phyloP scores from a whole-genome alignment of 1,140 invertebrate species.

The Drosophila tristis region DNA sequence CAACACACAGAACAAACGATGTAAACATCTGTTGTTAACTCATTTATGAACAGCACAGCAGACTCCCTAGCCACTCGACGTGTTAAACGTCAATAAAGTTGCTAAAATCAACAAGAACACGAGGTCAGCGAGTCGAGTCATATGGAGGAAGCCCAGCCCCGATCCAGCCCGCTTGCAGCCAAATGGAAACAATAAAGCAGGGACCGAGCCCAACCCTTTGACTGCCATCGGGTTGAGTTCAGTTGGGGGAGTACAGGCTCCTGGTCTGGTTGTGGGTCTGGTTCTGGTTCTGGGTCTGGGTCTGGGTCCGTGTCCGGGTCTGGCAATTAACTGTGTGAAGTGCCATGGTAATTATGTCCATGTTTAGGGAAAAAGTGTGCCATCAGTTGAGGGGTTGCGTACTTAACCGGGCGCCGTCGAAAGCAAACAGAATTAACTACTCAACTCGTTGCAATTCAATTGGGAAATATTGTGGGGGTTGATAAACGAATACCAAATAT shows the following conservation, averaged over 20 bases:
- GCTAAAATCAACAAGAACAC: conserved; percentile 73
- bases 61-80: conserved; percentile 39
- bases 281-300: not conserved
- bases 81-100: conserved; percentile 80
- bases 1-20: conserved; percentile 59
- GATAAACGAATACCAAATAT: conserved; percentile 14
- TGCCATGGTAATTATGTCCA: conserved; percentile 63
- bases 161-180: conserved; percentile 61
- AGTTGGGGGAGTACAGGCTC: conserved; percentile 9
- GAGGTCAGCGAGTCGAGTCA: conserved; percentile 12
- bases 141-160: conserved; percentile 17
- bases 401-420: conserved; percentile 59
- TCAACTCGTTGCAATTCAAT: conserved; percentile 44
- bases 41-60: conserved; percentile 44
- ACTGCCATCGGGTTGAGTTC: not conserved
- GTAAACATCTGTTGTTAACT: conserved; percentile 75
- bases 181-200: conserved; percentile 66
- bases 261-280: not conserved
- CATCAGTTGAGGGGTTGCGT: conserved; percentile 21
- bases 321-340: conserved; percentile 64
- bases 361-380: conserved; percentile 55
- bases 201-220: conserved; percentile 54
- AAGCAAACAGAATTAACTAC: conserved; percentile 74
- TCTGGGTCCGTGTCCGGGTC: not conserved
- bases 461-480: conserved; percentile 15